phyloP scores from a whole-genome alignment of 2,113 vertebrate genomes.

The Danio rerio region DNA sequence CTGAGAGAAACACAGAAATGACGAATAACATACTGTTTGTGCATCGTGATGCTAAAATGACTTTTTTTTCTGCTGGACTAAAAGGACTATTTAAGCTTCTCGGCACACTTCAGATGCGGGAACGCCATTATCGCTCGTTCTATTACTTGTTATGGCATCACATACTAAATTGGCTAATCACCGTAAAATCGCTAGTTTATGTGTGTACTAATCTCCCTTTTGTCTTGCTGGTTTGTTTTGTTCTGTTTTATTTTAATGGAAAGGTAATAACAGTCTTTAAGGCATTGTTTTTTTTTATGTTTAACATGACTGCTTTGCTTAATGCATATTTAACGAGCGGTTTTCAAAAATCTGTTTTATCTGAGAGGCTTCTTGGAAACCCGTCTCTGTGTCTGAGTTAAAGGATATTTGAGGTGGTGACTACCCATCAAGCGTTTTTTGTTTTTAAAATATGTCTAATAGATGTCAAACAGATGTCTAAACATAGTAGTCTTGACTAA shows the following conservation, averaged over 20 bases:
- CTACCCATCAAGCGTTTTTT: not conserved
- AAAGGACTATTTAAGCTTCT: not conserved
- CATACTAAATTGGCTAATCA: slow-evolving; percentile 15
- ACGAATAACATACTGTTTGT: not conserved
- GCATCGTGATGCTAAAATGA: not conserved
- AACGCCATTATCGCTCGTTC: slow-evolving; percentile 32
- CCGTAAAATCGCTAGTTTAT: slow-evolving; percentile 9
- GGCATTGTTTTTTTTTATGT: not conserved
- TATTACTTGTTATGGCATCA: slow-evolving; percentile 40
- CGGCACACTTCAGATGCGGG: slow-evolving; percentile 35
- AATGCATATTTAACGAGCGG: slow-evolving; percentile 1
- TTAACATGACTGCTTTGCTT: slow-evolving; percentile 14
- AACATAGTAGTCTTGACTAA: too few species aligned
- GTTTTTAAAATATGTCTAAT: too few species aligned
- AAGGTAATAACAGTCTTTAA: not conserved
- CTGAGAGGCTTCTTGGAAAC: not conserved
- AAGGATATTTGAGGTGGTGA: not conserved
- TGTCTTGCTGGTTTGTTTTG: not conserved
- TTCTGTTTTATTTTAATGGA: not conserved
- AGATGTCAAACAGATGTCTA: too few species aligned
- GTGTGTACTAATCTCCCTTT: not conserved
- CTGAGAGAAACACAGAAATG: not conserved
- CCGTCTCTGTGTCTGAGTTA: not conserved
- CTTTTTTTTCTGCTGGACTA: not conserved
- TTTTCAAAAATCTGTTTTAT: slow-evolving; percentile 4